Evolutionary conservation across 53 echinoderm and acorn worm species (phyloP), one percentile per base, ranked within the genome.

Genomic region (Crossaster papposus): DNA sequence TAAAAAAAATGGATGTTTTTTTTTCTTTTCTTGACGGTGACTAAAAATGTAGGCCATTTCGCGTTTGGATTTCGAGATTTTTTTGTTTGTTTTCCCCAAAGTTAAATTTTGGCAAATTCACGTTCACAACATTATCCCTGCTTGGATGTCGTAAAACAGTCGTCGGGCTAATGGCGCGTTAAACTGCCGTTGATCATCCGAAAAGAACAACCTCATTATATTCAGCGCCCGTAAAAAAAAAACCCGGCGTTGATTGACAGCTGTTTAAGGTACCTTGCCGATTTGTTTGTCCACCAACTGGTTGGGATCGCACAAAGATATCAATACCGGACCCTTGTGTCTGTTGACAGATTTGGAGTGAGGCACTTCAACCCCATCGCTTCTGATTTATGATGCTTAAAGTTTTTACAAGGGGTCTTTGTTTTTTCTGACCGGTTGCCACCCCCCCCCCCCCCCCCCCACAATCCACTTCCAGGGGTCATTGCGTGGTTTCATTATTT

Each of bases 321-420:
- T 18, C 14, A 14, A 55, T 55, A 58, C 22, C 17, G 12, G 22
- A 20, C 68, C 28, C 28, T 68, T 28, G 68, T 28, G 24, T 26
- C 68, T 26, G 24, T 68, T 68, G 68, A 68, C 68, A 68, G 68
- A 26, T 68, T 68, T 28, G 26, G 62, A 68, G 68, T 68, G 28
- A n/a, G 15, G 17, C 11, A 68, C 68, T 26, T 68, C 68, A 24
- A 28, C n/a, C 22, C 22, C 68, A 68, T n/a, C 68, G 22, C 17
- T 18, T 23, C 23, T 62, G 62, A 62, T 62, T 62, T 62, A 68
- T 20, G n/a, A n/a, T 68, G 68, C 11, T 68, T 11, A 26, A 1
- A 2, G 28, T 23, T 28, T 68, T 58, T 3, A 58, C 15, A 68
- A 0, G 17, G 4, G 28, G 68, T 28, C 68, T 68, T 68, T 68